These are phyloP conservation scores for Stenolophus ochropezus DNA, from an alignment of 2,888 invertebrate genomes.

Conservation along the genomic window DNA sequence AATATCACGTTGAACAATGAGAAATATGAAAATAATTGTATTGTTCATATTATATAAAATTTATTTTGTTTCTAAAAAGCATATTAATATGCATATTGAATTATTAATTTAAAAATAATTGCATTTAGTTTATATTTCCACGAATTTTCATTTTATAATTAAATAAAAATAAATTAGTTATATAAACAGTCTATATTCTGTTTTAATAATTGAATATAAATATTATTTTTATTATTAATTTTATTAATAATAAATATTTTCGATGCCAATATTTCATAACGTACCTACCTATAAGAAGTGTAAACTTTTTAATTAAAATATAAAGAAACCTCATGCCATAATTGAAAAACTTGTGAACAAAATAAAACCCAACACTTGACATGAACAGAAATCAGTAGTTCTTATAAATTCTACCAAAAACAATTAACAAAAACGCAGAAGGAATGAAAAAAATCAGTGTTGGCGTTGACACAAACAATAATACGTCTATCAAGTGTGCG, in stretches of 20 bases:
- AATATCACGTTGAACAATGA: neutral
- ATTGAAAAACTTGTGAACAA: neutral
- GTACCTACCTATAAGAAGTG: neutral
- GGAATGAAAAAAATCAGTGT: neutral
- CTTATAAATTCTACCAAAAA: neutral
- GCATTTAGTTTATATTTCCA: neutral
- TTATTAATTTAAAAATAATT: constrained; percentile 1
- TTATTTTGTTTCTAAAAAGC: no score
- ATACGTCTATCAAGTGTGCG: constrained; percentile 18
- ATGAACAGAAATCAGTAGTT: neutral
- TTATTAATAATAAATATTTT: neutral
- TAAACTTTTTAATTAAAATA: neutral
- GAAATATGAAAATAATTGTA: neutral
- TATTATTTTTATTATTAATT: neutral
- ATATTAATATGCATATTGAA: neutral
- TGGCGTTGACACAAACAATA: constrained; percentile 7
- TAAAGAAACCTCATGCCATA: neutral
- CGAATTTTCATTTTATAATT: neutral
- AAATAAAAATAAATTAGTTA: neutral
- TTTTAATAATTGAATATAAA: no score
- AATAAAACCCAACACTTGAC: neutral
- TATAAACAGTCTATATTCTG: neutral
- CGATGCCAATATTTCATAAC: neutral
- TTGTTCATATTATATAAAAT: neutral
- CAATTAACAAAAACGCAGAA: neutral